These are phyloP conservation scores for Cordilura impudica DNA, from an alignment of 2,888 invertebrate species.

Conservation along the genomic window DNA sequence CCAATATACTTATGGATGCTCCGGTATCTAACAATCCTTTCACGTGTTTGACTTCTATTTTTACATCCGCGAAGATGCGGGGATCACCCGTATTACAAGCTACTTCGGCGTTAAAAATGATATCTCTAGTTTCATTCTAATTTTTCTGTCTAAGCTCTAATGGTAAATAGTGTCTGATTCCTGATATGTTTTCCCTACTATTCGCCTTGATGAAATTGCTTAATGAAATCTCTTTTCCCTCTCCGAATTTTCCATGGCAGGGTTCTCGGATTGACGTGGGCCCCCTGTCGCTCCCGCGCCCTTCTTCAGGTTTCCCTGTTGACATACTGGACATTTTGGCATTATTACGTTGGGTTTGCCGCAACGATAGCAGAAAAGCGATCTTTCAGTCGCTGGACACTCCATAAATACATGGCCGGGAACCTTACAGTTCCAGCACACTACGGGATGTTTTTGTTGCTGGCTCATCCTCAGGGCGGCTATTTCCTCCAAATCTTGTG, in stretches of 20 bases:
- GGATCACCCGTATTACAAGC: neutral
- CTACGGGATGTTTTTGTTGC: neutral
- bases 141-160: neutral
- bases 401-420: neutral
- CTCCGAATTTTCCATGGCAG: neutral
- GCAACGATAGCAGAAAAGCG: neutral
- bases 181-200: neutral
- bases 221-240: neutral
- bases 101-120: too few species aligned
- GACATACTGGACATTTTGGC: neutral
- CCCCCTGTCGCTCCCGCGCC: neutral
- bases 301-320: neutral
- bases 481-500: neutral
- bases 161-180: conserved; percentile 2
- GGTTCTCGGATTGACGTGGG: neutral
- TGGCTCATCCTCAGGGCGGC: neutral
- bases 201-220: neutral
- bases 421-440: neutral
- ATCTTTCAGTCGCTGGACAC: neutral
- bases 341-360: neutral
- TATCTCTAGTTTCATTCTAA: neutral
- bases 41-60: neutral
- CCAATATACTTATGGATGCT: conserved; percentile 4
- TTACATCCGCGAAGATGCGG: neutral
- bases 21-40: too few species aligned